phyloP scores from a whole-genome alignment of 2,888 invertebrate genomes.

The Erpobdella octoculata region DNA sequence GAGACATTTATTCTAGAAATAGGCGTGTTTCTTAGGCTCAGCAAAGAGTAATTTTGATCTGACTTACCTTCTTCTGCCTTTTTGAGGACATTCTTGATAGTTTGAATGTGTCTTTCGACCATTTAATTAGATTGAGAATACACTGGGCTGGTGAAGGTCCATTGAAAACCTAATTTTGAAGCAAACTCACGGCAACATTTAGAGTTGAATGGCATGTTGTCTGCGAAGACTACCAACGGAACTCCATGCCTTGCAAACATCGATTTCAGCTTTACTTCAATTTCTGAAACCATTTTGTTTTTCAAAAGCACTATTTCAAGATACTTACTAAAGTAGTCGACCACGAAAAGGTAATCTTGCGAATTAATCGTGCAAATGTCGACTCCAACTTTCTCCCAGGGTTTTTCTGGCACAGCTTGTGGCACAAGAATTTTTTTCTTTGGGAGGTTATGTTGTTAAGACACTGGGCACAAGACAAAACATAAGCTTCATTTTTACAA shows the following conservation, averaged over 20 bases:
- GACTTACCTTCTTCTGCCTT: constrained; percentile 31
- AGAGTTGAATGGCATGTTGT: constrained; percentile 36
- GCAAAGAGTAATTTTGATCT: constrained; percentile 34
- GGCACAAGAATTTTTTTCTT: constrained; percentile 28
- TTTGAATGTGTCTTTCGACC: constrained; percentile 32
- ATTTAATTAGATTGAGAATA: too few species aligned
- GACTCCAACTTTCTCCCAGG: constrained; percentile 36
- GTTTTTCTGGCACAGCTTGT: constrained; percentile 26
- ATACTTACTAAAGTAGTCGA: constrained; percentile 38
- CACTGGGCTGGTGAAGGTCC: constrained; percentile 31
- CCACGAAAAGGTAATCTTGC: constrained; percentile 34
- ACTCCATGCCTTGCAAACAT: constrained; percentile 35
- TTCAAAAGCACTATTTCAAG: constrained; percentile 36
- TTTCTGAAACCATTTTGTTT: constrained; percentile 33
- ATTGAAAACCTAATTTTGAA: constrained; percentile 27
- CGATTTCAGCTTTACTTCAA: constrained; percentile 31
- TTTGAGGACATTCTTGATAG: constrained; percentile 33
- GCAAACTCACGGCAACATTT: constrained; percentile 28
- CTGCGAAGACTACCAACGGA: constrained; percentile 33
- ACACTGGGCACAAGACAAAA: constrained; percentile 17
- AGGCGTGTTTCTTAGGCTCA: constrained; percentile 35
- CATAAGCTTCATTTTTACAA: too few species aligned
- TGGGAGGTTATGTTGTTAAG: neutral
- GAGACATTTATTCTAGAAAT: constrained; percentile 32
- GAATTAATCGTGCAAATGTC: constrained; percentile 31